These are phyloP conservation scores for Zoanthus sociatus DNA, from an alignment of 92 coral and sea anemone species.

Conservation along the genomic window DNA sequence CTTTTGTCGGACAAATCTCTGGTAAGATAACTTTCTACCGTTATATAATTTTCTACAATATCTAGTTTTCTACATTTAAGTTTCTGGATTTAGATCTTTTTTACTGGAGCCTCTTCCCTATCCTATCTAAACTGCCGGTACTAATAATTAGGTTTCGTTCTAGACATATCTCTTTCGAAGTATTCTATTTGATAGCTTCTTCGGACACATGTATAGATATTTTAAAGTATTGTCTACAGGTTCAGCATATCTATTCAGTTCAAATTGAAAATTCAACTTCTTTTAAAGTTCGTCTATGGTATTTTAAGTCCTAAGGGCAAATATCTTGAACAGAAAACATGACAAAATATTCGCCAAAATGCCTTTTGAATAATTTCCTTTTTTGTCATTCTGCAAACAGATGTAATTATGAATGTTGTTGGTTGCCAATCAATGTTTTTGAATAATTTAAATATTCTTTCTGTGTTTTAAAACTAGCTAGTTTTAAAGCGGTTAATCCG, in stretches of 20 bases:
- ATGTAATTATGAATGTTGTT: neutral
- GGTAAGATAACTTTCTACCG: too few species aligned
- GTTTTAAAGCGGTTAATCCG: neutral
- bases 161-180: too few species aligned
- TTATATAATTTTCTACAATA: neutral
- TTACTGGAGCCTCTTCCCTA: neutral
- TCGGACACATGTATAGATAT: too few species aligned
- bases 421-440: neutral
- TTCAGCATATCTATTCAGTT: neutral
- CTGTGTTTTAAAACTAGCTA: neutral
- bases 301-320: neutral
- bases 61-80: neutral
- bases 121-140: neutral
- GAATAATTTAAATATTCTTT: neutral
- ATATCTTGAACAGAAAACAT: neutral
- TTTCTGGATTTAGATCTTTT: neutral
- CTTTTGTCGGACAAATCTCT: too few species aligned
- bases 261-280: neutral
- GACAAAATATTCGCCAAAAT: neutral
- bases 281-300: neutral
- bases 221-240: too few species aligned
- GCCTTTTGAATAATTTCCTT: neutral
- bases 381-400: neutral
- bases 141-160: neutral
- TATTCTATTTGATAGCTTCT: too few species aligned